A percentile compares a stretch with the other conserved stretches of the same genome.
phyloP scores from a whole-genome alignment of 2,113 vertebrate genomes.

The Menidia beryllina region DNA sequence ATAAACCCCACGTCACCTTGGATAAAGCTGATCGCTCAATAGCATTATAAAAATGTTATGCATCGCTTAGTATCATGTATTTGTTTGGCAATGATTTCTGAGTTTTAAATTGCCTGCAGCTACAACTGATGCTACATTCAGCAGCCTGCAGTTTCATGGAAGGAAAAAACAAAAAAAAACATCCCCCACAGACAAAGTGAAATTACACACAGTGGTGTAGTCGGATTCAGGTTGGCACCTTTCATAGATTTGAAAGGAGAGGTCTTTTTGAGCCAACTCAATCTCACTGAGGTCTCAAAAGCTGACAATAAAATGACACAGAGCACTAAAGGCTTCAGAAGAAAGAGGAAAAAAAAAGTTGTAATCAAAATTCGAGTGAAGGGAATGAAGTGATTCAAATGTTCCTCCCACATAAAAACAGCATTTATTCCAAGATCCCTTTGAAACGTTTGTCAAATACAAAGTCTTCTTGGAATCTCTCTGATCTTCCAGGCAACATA shows the following conservation, averaged over 20 bases:
- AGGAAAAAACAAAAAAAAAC: neutral
- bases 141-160: constrained; percentile 26
- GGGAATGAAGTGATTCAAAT: constrained; percentile 55
- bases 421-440: constrained; percentile 51
- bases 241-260: constrained; percentile 63
- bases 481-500: constrained; percentile 57
- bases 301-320: constrained; percentile 66
- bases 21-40: constrained; percentile 66
- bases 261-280: constrained; percentile 74
- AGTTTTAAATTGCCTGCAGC: constrained; percentile 61
- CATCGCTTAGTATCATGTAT: constrained; percentile 61
- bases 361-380: constrained; percentile 62
- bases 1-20: constrained; percentile 76
- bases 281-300: constrained; percentile 71
- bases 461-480: constrained; percentile 57
- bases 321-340: constrained; percentile 57
- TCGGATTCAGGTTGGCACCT: constrained; percentile 63
- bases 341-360: constrained; percentile 16
- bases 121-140: constrained; percentile 53
- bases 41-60: constrained; percentile 65
- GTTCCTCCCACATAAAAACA: constrained; percentile 64
- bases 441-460: constrained; percentile 54
- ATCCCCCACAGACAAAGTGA: constrained; percentile 53
- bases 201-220: constrained; percentile 64
- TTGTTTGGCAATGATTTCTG: constrained; percentile 62